Evolutionary conservation across 2,888 invertebrate genomes (phyloP).

Genomic region (Limnephilus auricula): DNA sequence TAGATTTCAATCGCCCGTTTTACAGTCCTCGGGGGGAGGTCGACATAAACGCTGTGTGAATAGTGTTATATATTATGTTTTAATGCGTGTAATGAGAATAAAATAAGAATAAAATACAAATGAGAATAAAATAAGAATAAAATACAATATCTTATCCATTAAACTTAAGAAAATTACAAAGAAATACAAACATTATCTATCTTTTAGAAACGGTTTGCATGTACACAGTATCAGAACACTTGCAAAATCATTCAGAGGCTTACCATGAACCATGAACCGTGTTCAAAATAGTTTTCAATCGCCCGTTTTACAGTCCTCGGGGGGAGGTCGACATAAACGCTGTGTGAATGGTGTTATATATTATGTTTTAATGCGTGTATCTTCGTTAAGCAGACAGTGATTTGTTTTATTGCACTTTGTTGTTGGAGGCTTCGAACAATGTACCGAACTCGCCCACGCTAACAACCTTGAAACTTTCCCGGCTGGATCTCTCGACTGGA

Average conservation of each 20-base stretch:
- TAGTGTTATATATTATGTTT: neutral
- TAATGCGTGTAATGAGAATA: constrained; percentile 22
- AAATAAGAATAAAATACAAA: no score
- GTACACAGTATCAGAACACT: neutral
- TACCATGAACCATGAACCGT: neutral
- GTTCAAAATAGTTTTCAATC: constrained; percentile 14
- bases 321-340: neutral
- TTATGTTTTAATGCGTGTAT: constrained; percentile 32
- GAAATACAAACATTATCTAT: neutral
- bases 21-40: neutral
- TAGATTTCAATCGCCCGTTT: neutral
- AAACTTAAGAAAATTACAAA: neutral
- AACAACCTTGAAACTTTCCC: constrained; percentile 30
- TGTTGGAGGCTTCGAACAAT: constrained; percentile 11
- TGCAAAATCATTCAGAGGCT: neutral
- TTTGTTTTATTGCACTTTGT: constrained; percentile 40
- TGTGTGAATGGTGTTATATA: neutral
- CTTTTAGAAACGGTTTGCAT: neutral
- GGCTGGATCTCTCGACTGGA: neutral
- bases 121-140: no score
- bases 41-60: neutral
- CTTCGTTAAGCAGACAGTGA: constrained; percentile 29
- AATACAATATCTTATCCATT: no score
- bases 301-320: neutral
- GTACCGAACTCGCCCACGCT: constrained; percentile 9